These are phyloP conservation scores for Orestias chungarensis DNA, from an alignment of 2,797 vertebrate species.

Conservation along the genomic window DNA sequence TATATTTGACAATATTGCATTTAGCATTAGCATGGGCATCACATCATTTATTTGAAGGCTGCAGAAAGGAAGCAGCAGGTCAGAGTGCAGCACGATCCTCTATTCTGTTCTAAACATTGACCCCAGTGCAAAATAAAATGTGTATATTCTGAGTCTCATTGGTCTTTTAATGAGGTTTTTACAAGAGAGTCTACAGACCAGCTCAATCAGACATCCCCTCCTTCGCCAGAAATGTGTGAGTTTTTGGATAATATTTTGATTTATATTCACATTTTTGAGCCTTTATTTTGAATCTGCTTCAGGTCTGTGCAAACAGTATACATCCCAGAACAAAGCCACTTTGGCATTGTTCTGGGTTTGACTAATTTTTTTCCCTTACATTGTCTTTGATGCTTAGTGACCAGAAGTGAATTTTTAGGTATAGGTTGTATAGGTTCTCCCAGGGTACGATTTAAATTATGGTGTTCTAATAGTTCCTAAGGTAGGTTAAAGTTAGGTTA, in stretches of 20 bases:
- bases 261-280: no score
- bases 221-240: no score
- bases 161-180: background rate
- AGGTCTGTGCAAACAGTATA: no score
- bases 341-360: background rate
- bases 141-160: background rate
- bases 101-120: background rate
- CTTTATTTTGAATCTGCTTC: background rate
- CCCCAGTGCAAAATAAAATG: background rate
- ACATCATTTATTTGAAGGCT: background rate
- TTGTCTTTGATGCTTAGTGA: background rate
- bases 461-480: background rate
- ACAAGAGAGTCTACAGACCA: background rate
- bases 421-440: no score
- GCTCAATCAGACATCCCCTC: no score
- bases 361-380: background rate
- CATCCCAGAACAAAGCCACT: no score
- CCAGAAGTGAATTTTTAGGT: no score
- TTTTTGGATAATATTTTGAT: no score
- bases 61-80: background rate
- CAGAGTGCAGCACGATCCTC: background rate
- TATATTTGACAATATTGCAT: background rate
- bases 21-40: background rate
- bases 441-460: background rate
- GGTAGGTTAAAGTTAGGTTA: background rate